These are phyloP conservation scores for Holacanthus passer DNA, from an alignment of 2,113 vertebrate genomes.

Conservation along the genomic window DNA sequence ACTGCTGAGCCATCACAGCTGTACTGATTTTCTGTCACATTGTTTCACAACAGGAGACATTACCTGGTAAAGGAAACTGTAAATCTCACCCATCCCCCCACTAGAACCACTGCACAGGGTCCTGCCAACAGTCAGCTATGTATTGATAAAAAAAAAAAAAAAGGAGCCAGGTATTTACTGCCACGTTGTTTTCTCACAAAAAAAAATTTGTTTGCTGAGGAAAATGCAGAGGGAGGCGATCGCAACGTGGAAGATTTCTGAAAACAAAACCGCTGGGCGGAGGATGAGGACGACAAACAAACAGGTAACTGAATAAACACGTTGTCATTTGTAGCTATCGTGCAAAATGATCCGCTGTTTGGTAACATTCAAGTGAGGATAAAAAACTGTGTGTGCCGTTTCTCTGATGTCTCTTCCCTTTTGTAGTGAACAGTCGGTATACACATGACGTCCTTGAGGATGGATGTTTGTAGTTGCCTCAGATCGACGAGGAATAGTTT, in stretches of 20 bases:
- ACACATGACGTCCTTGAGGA: background rate
- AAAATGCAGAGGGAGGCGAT: conserved; percentile 25
- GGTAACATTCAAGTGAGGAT: background rate
- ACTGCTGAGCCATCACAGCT: conserved; percentile 81
- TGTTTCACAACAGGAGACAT: conserved; percentile 81
- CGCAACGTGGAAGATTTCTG: background rate
- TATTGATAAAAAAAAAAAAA: too few relatives aligned
- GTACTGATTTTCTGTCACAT: conserved; percentile 83
- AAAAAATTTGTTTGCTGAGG: conserved; percentile 32
- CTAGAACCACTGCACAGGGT: conserved; percentile 61
- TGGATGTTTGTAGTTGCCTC: background rate
- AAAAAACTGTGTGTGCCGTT: background rate
- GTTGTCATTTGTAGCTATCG: background rate
- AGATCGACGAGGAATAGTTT: background rate
- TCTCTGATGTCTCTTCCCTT: conserved; percentile 2
- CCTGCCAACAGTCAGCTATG: conserved; percentile 65
- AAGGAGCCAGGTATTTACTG: conserved; percentile 48
- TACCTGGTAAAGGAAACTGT: conserved; percentile 80
- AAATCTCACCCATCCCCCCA: conserved; percentile 68
- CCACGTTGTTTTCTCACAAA: conserved; percentile 33
- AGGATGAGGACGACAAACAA: background rate
- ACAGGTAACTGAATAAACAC: background rate
- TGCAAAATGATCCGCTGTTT: background rate
- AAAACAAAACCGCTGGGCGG: background rate
- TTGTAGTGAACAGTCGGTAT: background rate